Conservation (phyloP, 30 jellyfish, hydroid and myxozoan genomes). For the Pseudorhiza aurosa region DNA sequence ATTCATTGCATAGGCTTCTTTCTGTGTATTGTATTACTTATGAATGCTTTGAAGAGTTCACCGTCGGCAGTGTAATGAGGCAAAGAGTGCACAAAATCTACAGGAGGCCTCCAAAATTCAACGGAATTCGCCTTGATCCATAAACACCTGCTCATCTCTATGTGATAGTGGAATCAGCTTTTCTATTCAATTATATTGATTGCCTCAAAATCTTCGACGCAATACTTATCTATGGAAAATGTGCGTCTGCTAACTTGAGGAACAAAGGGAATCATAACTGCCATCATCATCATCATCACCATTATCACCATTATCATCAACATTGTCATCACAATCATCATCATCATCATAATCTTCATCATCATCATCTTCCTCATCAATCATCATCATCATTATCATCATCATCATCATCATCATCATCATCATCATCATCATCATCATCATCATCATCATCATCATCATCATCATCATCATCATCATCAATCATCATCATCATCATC, state of each 20-base stretch:
- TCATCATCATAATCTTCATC: too few relatives aligned
- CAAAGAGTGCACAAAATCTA: slow-evolving; percentile 1
- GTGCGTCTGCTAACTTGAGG: too few relatives aligned
- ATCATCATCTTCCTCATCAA: too few relatives aligned
- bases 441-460: too few relatives aligned
- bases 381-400: too few relatives aligned
- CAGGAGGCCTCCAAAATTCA: slow-evolving; percentile 16
- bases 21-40: not conserved
- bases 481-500: too few relatives aligned
- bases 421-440: too few relatives aligned
- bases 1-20: not conserved
- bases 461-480: not conserved
- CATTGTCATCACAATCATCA: too few relatives aligned
- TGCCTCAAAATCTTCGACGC: not conserved
- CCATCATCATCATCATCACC: too few relatives aligned
- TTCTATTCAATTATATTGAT: not conserved
- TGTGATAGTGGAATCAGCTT: not conserved
- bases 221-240: not conserved
- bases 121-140: not conserved
- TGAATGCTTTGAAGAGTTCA: not conserved
- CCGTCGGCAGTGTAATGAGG: slow-evolving; percentile 8
- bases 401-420: too few relatives aligned
- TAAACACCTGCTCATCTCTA: slow-evolving; percentile 28
- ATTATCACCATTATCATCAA: too few relatives aligned
- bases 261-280: too few relatives aligned